These are phyloP conservation scores for Phycodurus eques DNA, from an alignment of 2,113 vertebrate genomes.

Conservation along the genomic window DNA sequence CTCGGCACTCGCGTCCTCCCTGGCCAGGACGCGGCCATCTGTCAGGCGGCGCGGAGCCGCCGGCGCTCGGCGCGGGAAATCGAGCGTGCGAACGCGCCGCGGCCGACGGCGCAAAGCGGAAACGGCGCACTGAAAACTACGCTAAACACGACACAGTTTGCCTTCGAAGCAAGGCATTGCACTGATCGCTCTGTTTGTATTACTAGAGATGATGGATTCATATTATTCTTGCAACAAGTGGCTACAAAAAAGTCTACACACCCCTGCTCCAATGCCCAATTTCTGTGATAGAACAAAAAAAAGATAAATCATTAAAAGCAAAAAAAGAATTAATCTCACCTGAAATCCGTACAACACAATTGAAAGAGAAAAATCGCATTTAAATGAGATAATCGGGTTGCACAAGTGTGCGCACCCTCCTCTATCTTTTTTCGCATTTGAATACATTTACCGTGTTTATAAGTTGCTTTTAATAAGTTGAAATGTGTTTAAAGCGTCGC, in stretches of 20 bases:
- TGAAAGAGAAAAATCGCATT: too few species aligned
- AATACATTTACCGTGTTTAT: background rate
- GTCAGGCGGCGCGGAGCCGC: conserved; percentile 5
- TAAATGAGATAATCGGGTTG: too few species aligned
- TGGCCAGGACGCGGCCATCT: conserved; percentile 36
- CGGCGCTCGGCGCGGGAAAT: conserved; percentile 73
- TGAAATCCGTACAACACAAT: too few species aligned
- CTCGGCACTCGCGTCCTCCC: conserved; percentile 21
- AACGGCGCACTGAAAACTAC: conserved; percentile 41
- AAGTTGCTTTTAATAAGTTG: background rate
- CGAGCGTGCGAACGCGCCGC: conserved; percentile 75
- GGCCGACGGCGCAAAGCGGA: conserved; percentile 72
- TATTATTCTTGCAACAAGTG: background rate
- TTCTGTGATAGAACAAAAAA: too few species aligned
- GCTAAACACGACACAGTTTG: too few species aligned
- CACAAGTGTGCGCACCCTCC: too few species aligned
- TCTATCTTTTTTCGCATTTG: background rate
- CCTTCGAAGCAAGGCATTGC: too few species aligned
- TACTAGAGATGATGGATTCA: background rate
- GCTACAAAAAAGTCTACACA: background rate
- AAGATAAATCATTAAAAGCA: too few species aligned
- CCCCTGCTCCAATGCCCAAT: background rate
- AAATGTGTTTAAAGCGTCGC: background rate
- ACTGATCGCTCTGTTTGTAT: too few species aligned
- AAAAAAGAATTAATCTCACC: too few species aligned